Evolutionary conservation across 2,797 vertebrate species (phyloP), one percentile per base, ranked within the genome.

Genomic region (Distichodus sexfasciatus): DNA sequence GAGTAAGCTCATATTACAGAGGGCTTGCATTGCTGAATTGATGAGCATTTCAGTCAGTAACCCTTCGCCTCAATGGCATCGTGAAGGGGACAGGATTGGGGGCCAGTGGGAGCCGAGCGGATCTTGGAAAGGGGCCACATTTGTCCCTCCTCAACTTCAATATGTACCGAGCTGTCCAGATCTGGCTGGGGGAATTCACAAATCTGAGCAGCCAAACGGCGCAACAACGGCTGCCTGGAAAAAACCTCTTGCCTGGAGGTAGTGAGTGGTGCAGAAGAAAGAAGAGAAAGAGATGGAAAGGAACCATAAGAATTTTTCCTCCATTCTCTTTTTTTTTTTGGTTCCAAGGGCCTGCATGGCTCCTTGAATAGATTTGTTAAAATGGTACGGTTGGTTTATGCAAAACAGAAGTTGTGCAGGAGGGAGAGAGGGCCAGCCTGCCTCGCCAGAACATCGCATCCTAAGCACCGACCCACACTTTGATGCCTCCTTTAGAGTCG

Each of bases 301-400:
- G 79, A 91, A 51, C 23, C 4, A n/a, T n/a, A n/a, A n/a, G n/a
- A n/a, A n/a, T n/a, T n/a, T n/a, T n/a, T n/a, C n/a, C n/a, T n/a
- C n/a, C n/a, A n/a, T n/a, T n/a, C n/a, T n/a, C n/a, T 9, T 53
- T 41, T 50, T 24, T 26, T 26, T 33, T 86, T 91, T 93, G 89
- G 88, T 93, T 91, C 82, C 84, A 84, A 82, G 82, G 88, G 84
- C 89, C 84, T n/a, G 44, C 88, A 76, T 82, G 46, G 87, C 82
- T 73, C 82, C 85, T 89, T 95, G 94, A 96, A 97, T 94, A 94
- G 94, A 95, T 95, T 94, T 94, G 94, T 95, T 94, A 95, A 96
- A 93, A 87, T 85, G 87, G 89, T 85, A 86, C 86, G 89, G 92
- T 91, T 93, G 94, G 91, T 93, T 91, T 92, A 92, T 93, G 92